These are phyloP conservation scores for Sebastes taczanowskii DNA, from an alignment of 2,797 vertebrate species.

Conservation along the genomic window DNA sequence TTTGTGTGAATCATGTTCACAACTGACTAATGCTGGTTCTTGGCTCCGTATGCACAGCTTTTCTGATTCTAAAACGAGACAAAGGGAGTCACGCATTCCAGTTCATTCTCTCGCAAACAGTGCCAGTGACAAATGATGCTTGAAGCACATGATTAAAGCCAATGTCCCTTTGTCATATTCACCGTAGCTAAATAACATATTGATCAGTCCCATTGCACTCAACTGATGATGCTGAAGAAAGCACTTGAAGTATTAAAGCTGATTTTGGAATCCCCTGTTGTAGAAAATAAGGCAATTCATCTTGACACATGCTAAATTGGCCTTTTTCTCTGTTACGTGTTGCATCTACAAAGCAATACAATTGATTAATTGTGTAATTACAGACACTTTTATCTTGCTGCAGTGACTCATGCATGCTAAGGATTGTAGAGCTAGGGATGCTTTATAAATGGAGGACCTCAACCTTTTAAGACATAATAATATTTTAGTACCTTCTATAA, in stretches of 20 bases:
- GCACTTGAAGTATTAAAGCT: conserved; percentile 37
- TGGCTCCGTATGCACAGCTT: neutral
- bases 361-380: conserved; percentile 77
- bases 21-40: neutral
- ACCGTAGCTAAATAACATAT: conserved; percentile 29
- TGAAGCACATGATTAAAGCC: conserved; percentile 44
- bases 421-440: conserved; percentile 14
- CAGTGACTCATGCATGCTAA: conserved; percentile 14
- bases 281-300: conserved; percentile 63
- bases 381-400: conserved; percentile 44
- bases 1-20: conserved; percentile 2
- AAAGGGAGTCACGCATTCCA: neutral
- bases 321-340: conserved; percentile 56
- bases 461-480: conserved; percentile 40
- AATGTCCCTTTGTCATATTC: conserved; percentile 50
- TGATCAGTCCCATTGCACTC: conserved; percentile 44
- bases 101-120: neutral
- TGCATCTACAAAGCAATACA: conserved; percentile 62
- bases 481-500: conserved; percentile 17
- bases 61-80: neutral
- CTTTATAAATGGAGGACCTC: conserved; percentile 36
- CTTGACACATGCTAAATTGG: conserved; percentile 66
- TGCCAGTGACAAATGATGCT: conserved; percentile 33
- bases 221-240: conserved; percentile 33
- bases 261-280: conserved; percentile 54